Base-by-base conservation (phyloP, 2,797 vertebrate species). In the Alosa sapidissima region DNA sequence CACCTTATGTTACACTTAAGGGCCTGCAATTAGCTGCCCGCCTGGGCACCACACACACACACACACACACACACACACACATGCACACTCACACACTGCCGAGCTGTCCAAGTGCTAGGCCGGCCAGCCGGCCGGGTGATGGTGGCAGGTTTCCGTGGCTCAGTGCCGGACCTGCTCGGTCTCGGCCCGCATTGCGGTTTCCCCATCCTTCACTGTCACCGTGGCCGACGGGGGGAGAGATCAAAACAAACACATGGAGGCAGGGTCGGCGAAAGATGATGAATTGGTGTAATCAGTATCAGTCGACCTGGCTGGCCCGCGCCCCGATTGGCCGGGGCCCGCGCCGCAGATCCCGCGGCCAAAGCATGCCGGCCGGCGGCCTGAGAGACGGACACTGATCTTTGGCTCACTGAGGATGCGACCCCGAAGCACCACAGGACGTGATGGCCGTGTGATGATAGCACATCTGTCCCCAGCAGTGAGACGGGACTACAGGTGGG, bases 121-220 rank as follows among this genome's bases (percentile, higher is more conserved):
- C 54, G n/a, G 51, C 47, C 41, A 4, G 41, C 41, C 41, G 4
- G 41, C 4, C 41, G 41, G 41, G 41, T 41, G 24, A 84, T 47
- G 81, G 86, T 82, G 83, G 86, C 86, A 3, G 87, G 89, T 91
- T 89, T 92, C 89, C 83, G 58, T 90, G 89, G 92, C 90, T 52
- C 85, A 33, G 89, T 41, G 81, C 68, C 81, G 83, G 41, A 14
- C 54, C 48, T 41, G 65, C 84, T 1, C 36, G 82, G 88, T 82
- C 68, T 75, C 84, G 49, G 51, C 89, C 91, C 93, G 93, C 92
- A 93, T 89, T 92, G 88, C 51, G 51, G 1, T 52, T 90, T 89
- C 93, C 91, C 93, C 94, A 94, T 95, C 93, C 90, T 91, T 96
- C 94, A 94, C 92, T 95, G 94, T 95, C 93, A 94, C 91, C 5